A percentile compares a stretch with the other conserved stretches of the same genome.
Conservation (phyloP, 2,888 invertebrate genomes). For the Ptilodon capucinus region DNA sequence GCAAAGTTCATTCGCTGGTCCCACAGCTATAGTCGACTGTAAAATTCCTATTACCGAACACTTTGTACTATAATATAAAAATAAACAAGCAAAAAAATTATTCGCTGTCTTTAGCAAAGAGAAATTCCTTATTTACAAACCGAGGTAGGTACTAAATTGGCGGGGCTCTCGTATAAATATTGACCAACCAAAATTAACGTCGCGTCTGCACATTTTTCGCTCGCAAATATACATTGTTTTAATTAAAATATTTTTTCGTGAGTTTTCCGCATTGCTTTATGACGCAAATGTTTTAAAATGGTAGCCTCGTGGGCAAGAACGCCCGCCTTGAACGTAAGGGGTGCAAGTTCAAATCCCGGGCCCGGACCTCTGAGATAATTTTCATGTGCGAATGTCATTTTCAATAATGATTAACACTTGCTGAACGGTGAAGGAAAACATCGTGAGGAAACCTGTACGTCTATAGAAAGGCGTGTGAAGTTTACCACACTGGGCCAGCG, state of each 20-base stretch:
- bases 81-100: not conserved
- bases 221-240: not conserved
- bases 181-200: constrained; percentile 16
- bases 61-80: not conserved
- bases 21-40: no score
- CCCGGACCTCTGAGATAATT: no score
- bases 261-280: not conserved
- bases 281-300: not conserved
- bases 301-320: no score
- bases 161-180: constrained; percentile 18
- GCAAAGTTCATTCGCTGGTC: no score
- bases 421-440: no score
- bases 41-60: not conserved
- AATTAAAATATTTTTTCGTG: not conserved
- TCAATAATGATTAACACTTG: no score
- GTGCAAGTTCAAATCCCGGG: no score
- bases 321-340: no score
- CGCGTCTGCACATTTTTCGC: not conserved
- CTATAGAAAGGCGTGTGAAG: no score
- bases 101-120: not conserved
- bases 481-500: no score
- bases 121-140: constrained; percentile 6
- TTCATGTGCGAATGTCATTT: no score
- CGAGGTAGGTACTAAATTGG: constrained; percentile 5
- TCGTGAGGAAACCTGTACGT: no score